Evolutionary conservation across 1,140 invertebrate species (phyloP), one percentile per base, ranked within the genome.

Genomic region (Polypedilum vanderplanki): DNA sequence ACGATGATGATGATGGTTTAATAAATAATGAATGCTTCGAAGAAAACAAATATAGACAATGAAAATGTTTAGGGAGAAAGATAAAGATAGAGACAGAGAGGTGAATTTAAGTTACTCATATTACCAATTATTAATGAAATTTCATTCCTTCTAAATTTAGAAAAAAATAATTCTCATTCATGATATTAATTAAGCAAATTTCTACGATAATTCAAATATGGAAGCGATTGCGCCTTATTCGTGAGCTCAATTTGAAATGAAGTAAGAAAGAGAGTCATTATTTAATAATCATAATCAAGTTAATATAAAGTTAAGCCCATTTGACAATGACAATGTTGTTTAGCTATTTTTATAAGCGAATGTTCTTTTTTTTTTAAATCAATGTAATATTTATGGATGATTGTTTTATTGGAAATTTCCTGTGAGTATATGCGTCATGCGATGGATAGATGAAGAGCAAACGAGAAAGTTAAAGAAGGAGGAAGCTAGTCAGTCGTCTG

Each of bases 311-410:
- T 33, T 33, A 33, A 33, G 24, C 5, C 5, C 24, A 33, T 33
- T 33, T 33, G 24, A 33, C 24, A 33, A 33, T 33, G 24, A 33
- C 24, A 33, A 33, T 33, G 24, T 33, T 33, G 24, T 33, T 33
- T 5, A 33, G 5, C 24, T 33, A 33, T 1, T n/a, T n/a, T n/a
- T n/a, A n/a, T n/a, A n/a, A 1, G 24, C 24, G 24, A 33, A 5
- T 33, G 12, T n/a, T 57, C 46, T 4, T 12, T n/a, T 57, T 12
- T 12, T 4, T 15, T 57, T 8, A 57, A 57, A 57, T 57, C 46
- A 57, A 57, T 57, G 46, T 57, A 57, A 57, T 57, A 57, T 57
- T 57, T 57, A 57, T 57, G 46, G n/a, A 57, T 57, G 46, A 57
- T 57, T 57, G 46, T 57, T 57, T 57, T 57, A 57, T 57, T 57